Percentiles rank a stretch among this genome's conserved stretches.
phyloP scores from a whole-genome alignment of 2,113 vertebrate species.

The Takifugu flavidus region DNA sequence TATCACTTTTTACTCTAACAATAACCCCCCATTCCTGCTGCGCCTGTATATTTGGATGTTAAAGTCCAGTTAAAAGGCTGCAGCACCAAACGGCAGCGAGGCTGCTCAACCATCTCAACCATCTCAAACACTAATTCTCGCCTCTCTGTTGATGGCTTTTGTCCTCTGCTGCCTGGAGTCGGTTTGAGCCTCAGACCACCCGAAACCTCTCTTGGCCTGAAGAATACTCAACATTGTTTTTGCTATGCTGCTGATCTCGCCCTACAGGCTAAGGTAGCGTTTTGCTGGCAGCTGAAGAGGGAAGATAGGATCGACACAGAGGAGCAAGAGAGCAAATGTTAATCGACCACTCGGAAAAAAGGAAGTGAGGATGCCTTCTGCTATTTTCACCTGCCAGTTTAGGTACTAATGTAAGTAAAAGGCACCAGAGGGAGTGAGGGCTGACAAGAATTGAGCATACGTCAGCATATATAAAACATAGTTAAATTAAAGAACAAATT shows the following conservation, averaged over 20 bases:
- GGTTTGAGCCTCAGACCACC: slow-evolving; percentile 10
- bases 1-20: too few species aligned
- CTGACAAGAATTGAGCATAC: too few species aligned
- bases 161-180: not conserved
- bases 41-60: not conserved
- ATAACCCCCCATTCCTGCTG: not conserved
- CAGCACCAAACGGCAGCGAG: not conserved
- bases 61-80: too few species aligned
- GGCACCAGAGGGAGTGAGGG: not conserved
- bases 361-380: not conserved
- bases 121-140: slow-evolving; percentile 18
- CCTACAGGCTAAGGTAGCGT: slow-evolving; percentile 9
- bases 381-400: not conserved
- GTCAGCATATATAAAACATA: too few species aligned
- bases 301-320: slow-evolving; percentile 40
- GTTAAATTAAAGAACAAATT: too few species aligned
- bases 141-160: not conserved
- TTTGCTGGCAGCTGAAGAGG: slow-evolving; percentile 26
- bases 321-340: not conserved
- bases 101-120: slow-evolving; percentile 7
- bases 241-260: slow-evolving; percentile 25
- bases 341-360: not conserved
- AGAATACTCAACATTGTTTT: slow-evolving; percentile 39
- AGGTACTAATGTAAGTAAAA: not conserved
- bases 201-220: slow-evolving; percentile 12